Percentiles rank a stretch among this genome's conserved stretches.
These are phyloP conservation scores for Dicrurus megarhynchus DNA, from an alignment of 2,113 vertebrate genomes.

Conservation along the genomic window DNA sequence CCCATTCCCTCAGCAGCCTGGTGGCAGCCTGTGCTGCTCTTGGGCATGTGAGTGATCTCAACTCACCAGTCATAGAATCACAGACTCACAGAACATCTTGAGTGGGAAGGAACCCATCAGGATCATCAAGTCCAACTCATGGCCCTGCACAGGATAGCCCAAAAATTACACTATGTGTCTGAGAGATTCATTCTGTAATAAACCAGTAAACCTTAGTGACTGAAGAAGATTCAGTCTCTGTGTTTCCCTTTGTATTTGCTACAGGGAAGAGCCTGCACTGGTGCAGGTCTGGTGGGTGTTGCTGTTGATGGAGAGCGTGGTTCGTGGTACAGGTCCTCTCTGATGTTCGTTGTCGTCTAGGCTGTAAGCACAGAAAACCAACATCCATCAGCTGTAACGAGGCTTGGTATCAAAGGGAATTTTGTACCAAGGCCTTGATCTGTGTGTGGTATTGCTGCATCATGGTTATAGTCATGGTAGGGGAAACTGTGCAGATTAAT, in stretches of 20 bases:
- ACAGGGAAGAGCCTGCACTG: background rate
- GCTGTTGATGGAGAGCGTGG: accelerated
- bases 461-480: background rate
- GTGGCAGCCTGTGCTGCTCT: background rate
- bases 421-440: background rate
- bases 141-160: background rate
- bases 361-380: background rate
- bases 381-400: background rate
- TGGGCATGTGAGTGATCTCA: background rate
- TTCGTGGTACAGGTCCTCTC: background rate
- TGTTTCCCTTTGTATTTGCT: background rate
- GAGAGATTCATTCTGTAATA: background rate
- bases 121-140: background rate
- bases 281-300: background rate
- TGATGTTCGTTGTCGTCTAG: background rate
- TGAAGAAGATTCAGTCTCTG: background rate
- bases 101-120: background rate
- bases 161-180: background rate
- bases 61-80: background rate
- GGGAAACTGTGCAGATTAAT: background rate
- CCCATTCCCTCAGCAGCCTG: accelerated
- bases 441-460: background rate
- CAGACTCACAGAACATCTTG: background rate
- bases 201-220: background rate
- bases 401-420: background rate